Evolutionary conservation across 1,140 invertebrate species (phyloP).

Genomic region (Macrotrachela quadricornifera): DNA sequence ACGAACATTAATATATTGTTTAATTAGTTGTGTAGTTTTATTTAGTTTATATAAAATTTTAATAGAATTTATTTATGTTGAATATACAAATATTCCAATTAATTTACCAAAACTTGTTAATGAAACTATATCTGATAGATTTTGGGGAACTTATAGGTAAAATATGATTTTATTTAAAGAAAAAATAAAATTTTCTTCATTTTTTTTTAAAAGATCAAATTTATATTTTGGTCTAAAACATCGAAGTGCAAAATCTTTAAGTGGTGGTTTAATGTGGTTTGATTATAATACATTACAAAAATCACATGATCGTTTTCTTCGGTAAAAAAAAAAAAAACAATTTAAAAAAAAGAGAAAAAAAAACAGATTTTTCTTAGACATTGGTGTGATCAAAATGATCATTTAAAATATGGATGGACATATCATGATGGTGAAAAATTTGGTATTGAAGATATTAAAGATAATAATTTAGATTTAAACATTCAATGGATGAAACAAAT

Average conservation of each 20-base stretch:
- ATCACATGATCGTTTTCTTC: too few relatives aligned
- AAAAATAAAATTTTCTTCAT: neutral
- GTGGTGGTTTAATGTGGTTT: conserved; percentile 66
- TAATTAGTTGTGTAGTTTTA: too few relatives aligned
- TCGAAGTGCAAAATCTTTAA: conserved; percentile 50
- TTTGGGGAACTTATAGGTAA: conserved; percentile 63
- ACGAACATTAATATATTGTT: too few relatives aligned
- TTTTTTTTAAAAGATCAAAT: conserved; percentile 39
- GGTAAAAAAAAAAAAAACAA: neutral
- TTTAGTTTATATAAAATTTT: too few relatives aligned
- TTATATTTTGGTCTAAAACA: conserved; percentile 61
- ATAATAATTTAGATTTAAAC: conserved; percentile 34
- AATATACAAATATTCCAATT: too few relatives aligned
- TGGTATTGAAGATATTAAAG: conserved; percentile 68
- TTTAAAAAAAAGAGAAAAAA: neutral
- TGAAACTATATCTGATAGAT: conserved; percentile 36
- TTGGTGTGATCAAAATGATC: conserved; percentile 74
- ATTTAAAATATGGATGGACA: conserved; percentile 60
- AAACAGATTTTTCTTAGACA: conserved; percentile 39
- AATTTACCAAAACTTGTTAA: too few relatives aligned
- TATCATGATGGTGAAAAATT: conserved; percentile 75
- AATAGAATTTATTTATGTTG: too few relatives aligned
- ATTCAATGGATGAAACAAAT: conserved; percentile 58
- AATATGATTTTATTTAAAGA: conserved; percentile 1
- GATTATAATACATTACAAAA: conserved; percentile 26